A percentile compares a stretch with the other conserved stretches of the same genome.
Evolutionary conservation across 2,797 vertebrate genomes (phyloP).

Genomic region (Acanthurus leucopareius): DNA sequence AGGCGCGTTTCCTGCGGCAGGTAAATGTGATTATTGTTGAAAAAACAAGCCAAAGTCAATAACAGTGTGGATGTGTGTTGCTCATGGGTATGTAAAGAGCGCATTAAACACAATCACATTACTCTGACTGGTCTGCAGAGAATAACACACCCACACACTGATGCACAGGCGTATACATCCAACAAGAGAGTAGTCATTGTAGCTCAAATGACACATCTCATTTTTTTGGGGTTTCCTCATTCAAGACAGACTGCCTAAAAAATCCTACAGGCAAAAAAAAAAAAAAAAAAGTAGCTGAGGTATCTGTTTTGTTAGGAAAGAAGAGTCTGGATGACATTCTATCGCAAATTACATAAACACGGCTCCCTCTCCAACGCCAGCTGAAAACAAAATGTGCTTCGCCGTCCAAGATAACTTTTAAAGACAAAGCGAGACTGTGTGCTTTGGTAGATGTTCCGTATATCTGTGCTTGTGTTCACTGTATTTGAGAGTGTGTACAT

Average conservation of each 20-base stretch:
- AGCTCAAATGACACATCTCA: slow-evolving; percentile 42
- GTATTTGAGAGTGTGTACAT: slow-evolving; percentile 62
- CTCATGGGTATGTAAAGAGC: slow-evolving; percentile 72
- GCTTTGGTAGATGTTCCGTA: slow-evolving; percentile 26
- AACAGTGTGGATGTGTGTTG: slow-evolving; percentile 62
- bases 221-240: slow-evolving; percentile 40
- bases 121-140: slow-evolving; percentile 51
- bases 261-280: slow-evolving; percentile 33
- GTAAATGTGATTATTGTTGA: slow-evolving; percentile 71
- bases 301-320: slow-evolving; percentile 44
- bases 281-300: slow-evolving; percentile 28
- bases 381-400: slow-evolving; percentile 30
- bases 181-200: slow-evolving; percentile 72
- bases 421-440: slow-evolving; percentile 26
- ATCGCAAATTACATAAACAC: slow-evolving; percentile 34
- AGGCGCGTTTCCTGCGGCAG: slow-evolving; percentile 29
- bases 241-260: slow-evolving; percentile 47
- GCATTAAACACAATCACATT: slow-evolving; percentile 79
- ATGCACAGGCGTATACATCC: slow-evolving; percentile 30
- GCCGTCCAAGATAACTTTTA: slow-evolving; percentile 36
- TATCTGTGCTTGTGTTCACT: slow-evolving; percentile 53
- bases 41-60: slow-evolving; percentile 64
- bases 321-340: slow-evolving; percentile 32
- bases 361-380: slow-evolving; percentile 7
- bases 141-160: slow-evolving; percentile 66